Conservation (phyloP, 1,140 invertebrate species). For the Batillaria attramentaria region DNA sequence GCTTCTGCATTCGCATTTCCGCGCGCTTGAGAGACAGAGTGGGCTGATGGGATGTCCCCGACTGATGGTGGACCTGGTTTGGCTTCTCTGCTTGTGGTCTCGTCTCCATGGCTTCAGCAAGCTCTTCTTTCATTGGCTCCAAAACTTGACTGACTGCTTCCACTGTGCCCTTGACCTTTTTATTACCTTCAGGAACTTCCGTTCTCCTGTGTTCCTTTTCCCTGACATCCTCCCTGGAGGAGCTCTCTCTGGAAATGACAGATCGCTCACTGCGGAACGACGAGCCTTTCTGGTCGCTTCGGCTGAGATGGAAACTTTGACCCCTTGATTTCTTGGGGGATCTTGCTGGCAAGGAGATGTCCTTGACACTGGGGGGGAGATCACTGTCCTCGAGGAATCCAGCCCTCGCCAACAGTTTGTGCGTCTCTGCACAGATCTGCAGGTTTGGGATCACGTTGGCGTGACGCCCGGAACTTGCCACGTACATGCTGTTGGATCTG, state of each 20-base stretch:
- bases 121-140: slow-evolving; percentile 16
- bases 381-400: slow-evolving; percentile 49
- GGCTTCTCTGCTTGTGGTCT: not conserved
- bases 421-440: slow-evolving; percentile 62
- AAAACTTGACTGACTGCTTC: not conserved
- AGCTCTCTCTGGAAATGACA: not conserved
- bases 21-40: slow-evolving; percentile 53
- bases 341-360: slow-evolving; percentile 37
- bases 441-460: slow-evolving; percentile 62
- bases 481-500: slow-evolving; percentile 56
- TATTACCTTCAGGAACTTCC: too few relatives aligned
- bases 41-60: too few relatives aligned
- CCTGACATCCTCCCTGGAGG: not conserved
- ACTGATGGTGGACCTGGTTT: not conserved
- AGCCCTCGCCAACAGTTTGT: slow-evolving; percentile 61
- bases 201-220: too few relatives aligned
- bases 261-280: slow-evolving; percentile 10
- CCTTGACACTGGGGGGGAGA: slow-evolving; percentile 10
- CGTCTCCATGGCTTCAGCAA: not conserved
- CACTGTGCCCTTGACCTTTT: not conserved
- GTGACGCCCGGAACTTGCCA: slow-evolving; percentile 35
- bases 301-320: not conserved
- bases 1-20: slow-evolving; percentile 51
- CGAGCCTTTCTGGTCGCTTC: not conserved
- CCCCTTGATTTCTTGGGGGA: slow-evolving; percentile 30